These are phyloP conservation scores for Falco concolor DNA, from an alignment of 2,797 vertebrate genomes.

Conservation along the genomic window DNA sequence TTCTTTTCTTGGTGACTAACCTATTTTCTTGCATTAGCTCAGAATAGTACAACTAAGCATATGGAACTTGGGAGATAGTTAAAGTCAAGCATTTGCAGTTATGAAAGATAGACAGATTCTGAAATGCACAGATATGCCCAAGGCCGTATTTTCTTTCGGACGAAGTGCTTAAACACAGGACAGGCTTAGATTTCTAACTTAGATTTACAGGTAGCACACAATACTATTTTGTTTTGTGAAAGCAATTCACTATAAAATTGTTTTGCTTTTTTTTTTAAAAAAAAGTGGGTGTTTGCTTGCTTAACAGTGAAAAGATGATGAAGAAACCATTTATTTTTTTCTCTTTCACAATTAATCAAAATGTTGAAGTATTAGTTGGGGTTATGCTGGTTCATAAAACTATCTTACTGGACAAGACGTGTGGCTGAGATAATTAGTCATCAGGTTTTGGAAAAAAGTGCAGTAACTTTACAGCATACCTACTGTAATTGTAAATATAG, in stretches of 20 bases:
- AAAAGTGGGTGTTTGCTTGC: neutral
- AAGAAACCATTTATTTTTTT: neutral
- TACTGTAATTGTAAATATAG: neutral
- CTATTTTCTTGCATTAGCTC: slow-evolving; percentile 23
- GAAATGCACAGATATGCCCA: slow-evolving; percentile 14
- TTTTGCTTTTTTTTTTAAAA: neutral
- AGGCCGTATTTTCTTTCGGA: slow-evolving; percentile 8
- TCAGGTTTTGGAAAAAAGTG: neutral
- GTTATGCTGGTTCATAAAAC: neutral
- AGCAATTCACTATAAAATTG: neutral
- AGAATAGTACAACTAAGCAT: neutral
- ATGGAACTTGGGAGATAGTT: slow-evolving; percentile 8
- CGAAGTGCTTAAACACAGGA: neutral
- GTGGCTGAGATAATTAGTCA: neutral
- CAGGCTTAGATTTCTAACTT: slow-evolving; percentile 14
- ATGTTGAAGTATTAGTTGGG: neutral
- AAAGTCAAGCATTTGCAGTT: neutral
- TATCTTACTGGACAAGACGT: neutral
- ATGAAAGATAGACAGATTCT: slow-evolving; percentile 24
- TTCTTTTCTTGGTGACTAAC: slow-evolving; percentile 46
- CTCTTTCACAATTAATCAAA: neutral
- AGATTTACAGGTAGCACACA: neutral
- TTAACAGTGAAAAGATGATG: neutral
- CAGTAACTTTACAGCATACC: neutral
- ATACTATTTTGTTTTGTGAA: neutral